A percentile compares a stretch with the other conserved stretches of the same genome.
Conservation (phyloP, 1,140 invertebrate species). For the Leptinotarsa lineolata region DNA sequence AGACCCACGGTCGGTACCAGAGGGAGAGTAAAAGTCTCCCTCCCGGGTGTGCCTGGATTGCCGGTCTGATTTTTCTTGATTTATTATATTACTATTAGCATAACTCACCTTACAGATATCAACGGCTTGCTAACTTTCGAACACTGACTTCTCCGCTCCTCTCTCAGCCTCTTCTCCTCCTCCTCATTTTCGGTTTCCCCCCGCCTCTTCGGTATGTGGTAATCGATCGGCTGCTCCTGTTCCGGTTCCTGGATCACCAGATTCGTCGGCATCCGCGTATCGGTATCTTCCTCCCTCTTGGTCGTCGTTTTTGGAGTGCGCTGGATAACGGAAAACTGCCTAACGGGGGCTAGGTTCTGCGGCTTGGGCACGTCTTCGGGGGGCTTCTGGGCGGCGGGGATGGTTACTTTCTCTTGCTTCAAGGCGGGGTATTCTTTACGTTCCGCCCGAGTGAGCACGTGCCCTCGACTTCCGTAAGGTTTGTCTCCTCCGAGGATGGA, state of each 20-base stretch:
- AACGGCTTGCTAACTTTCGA: slow-evolving; percentile 62
- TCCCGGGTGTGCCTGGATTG: no score
- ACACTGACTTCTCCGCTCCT: slow-evolving; percentile 63
- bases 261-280: slow-evolving; percentile 57
- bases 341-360: slow-evolving; percentile 60
- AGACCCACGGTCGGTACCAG: no score
- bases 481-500: slow-evolving; percentile 76
- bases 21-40: no score
- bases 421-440: slow-evolving; percentile 75
- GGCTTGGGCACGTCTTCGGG: slow-evolving; percentile 59
- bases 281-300: slow-evolving; percentile 61
- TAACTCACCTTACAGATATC: slow-evolving; percentile 47
- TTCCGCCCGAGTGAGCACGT: slow-evolving; percentile 76
- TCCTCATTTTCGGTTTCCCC: slow-evolving; percentile 68
- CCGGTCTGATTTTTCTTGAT: no score
- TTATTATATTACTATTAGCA: no score
- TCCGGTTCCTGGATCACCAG: slow-evolving; percentile 62
- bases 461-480: slow-evolving; percentile 73
- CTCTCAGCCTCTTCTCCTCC: slow-evolving; percentile 64
- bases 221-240: slow-evolving; percentile 86
- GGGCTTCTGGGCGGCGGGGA: slow-evolving; percentile 62
- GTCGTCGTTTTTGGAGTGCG: slow-evolving; percentile 68
- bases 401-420: slow-evolving; percentile 55
- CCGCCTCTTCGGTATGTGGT: slow-evolving; percentile 79
- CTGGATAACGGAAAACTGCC: slow-evolving; percentile 76